Evolutionary conservation across 2,113 vertebrate species (phyloP), one percentile per base, ranked within the genome.

Genomic region (Neogale vison): DNA sequence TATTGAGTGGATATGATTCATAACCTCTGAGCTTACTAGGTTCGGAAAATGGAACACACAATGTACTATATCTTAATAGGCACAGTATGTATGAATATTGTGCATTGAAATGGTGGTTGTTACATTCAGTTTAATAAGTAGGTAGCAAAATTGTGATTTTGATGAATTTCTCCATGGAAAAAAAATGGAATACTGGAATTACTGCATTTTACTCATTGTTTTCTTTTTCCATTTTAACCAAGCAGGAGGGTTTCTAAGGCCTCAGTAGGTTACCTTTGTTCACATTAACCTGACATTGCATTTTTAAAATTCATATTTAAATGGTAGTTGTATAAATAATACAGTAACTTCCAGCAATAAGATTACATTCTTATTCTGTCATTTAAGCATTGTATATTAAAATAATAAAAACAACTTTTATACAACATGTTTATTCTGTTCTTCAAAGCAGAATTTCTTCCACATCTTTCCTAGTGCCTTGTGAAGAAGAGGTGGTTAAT

Each of bases 301-400:
- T 63, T 72, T 86, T 87, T 89, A 2, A 34, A 88, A 90, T 90
- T 89, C 23, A 74, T 13, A 81, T 88, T 87, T 94, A 89, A 85
- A 85, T 77, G 10, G 12, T 4, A 65, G 4, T 71, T 4, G 36
- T 82, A 52, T 91, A 71, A 65, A 72, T 89, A 91, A 77, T n/a
- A 1, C 17, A 82, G 14, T 21, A 93, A 80, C 29, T 45, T 13
- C 45, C 17, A 95, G 47, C 8, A 86, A 69, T 92, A n/a, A 61
- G 5, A 89, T 77, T 85, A 26, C 23, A 85, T 47, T 69, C n/a
- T 93, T 80, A 18, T 74, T 93, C 69, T 97, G 8, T 45, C 29
- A 74, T 47, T 79, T 45, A 94, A 88, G 34, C 83, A 57, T 47
- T 92, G 63, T 45, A 18, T 39, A 23, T 86, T 80, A 26, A 2